Evolutionary conservation across 2,888 invertebrate species (phyloP).

Genomic region (Molorchus minor): DNA sequence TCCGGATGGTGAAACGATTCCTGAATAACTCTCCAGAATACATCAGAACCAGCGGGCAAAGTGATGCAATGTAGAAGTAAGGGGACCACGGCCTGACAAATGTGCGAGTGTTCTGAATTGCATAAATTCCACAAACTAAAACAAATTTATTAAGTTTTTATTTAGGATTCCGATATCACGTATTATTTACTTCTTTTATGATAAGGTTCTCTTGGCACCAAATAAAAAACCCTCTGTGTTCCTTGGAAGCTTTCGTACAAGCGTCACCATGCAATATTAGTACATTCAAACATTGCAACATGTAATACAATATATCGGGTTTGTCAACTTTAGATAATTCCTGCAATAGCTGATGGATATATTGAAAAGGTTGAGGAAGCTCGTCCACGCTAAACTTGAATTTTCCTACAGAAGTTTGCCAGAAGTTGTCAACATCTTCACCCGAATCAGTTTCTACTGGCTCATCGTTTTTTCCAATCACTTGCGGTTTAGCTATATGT

Average conservation of each 20-base stretch:
- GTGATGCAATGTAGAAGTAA: conserved; percentile 95
- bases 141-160: neutral
- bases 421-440: conserved; percentile 84
- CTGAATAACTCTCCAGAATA: conserved; percentile 95
- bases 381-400: conserved; percentile 91
- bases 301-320: conserved; percentile 92
- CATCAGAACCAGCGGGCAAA: conserved; percentile 91
- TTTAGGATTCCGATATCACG: neutral
- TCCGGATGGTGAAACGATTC: conserved; percentile 92
- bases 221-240: conserved; percentile 91
- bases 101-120: conserved; percentile 92
- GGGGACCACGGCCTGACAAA: conserved; percentile 91
- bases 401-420: conserved; percentile 93
- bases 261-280: conserved; percentile 94
- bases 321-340: conserved; percentile 84
- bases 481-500: conserved; percentile 78
- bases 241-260: conserved; percentile 83
- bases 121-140: conserved; percentile 90
- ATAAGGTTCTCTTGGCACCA: conserved; percentile 96
- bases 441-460: conserved; percentile 74
- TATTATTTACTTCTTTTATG: conserved; percentile 89
- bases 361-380: conserved; percentile 90
- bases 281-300: conserved; percentile 90
- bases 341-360: conserved; percentile 89
- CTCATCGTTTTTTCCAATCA: conserved; percentile 80